Percentiles rank a stretch among this genome's conserved stretches.
These are phyloP conservation scores for Melanocharis versteri DNA, from an alignment of 2,113 vertebrate species.

Conservation along the genomic window DNA sequence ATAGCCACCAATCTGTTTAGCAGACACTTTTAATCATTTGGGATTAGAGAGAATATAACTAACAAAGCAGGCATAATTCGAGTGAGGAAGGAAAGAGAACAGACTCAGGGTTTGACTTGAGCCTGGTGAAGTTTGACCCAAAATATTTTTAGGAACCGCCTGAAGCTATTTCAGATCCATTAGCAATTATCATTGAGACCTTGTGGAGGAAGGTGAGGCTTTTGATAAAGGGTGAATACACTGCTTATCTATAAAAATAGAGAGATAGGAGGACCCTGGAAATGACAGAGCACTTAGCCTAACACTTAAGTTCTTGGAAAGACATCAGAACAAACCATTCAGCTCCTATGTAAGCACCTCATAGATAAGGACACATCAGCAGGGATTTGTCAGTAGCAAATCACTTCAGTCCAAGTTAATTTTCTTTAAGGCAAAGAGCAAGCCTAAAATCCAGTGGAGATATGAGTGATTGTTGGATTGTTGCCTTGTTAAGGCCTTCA, in stretches of 20 bases:
- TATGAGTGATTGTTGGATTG: fast-evolving
- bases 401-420: background rate
- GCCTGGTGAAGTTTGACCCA: background rate
- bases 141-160: background rate
- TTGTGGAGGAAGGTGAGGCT: background rate
- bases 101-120: background rate
- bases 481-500: background rate
- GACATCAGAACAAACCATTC: background rate
- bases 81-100: background rate
- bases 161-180: background rate
- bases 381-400: background rate
- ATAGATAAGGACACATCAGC: background rate
- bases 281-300: background rate
- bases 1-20: background rate
- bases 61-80: background rate
- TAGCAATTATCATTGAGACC: background rate
- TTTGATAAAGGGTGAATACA: background rate
- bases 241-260: background rate
- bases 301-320: conserved; percentile 6
- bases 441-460: background rate
- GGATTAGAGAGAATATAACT: background rate
- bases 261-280: background rate
- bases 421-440: background rate
- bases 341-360: background rate
- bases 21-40: background rate